Evolutionary conservation across 1,140 invertebrate genomes (phyloP), one percentile per base, ranked within the genome.

Genomic region (Drosophila pandora): DNA sequence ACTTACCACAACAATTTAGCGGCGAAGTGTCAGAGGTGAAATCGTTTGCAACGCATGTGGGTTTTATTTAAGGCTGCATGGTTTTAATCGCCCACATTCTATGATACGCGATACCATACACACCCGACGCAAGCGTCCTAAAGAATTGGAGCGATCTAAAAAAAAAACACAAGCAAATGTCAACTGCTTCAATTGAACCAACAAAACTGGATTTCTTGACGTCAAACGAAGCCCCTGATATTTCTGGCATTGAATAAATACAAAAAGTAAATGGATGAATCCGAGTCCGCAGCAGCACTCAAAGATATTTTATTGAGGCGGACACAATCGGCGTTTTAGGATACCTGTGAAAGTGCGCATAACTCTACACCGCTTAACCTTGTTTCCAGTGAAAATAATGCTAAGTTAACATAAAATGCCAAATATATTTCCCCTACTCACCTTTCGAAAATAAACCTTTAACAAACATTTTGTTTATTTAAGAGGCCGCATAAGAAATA

Each of bases 81-180:
- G 96, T 60, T 95, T 98, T 61, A 96, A 96, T 92, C 93, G 97
- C 59, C 98, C 98, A 5, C 94, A 97, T 68, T 96, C 97, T 25
- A 99, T 99, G 98, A 94, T 98, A 81, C 96, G 98, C 88, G 98
- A 99, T 90, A 98, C 97, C 7, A 99, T 99, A 90, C 98, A 99
- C 92, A 99, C 98, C 13, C 93, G 98, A 69, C 96, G 98, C 92
- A 94, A 98, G 78, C 95, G 98, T 89, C 97, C 97, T 3, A 95
- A 96, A 79, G 94, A 95, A 76, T 94, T 94, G 77, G 94, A 93
- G 78, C 92, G 90, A 56, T 93, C 93, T 30, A 92, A 93, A 54
- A 84, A 93, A 32, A 89, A 63, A 69, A 69, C 65, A 69, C 63
- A 69, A 69, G 63, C 65, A 69, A 69, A 68, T 69, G 43, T 68